Percentiles rank a stretch among this genome's conserved stretches.
Evolutionary conservation across 2,888 invertebrate genomes (phyloP).

Genomic region (Xestia sexstrigata): DNA sequence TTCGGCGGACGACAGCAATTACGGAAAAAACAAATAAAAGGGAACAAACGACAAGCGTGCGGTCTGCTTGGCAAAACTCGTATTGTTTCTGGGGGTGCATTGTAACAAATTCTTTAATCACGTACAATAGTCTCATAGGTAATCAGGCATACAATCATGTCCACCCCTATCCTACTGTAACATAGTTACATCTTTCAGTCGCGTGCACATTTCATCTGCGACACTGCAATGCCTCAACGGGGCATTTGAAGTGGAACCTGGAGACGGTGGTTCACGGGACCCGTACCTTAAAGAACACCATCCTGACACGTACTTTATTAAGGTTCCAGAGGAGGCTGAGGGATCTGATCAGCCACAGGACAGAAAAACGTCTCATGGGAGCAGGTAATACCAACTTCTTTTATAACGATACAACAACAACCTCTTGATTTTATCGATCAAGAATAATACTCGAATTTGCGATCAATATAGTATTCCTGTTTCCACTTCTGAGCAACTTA

Average conservation of each 20-base stretch:
- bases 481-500: no score
- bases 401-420: neutral
- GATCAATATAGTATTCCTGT: no score
- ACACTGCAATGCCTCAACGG: slow-evolving; percentile 96
- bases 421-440: neutral
- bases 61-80: neutral
- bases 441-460: neutral
- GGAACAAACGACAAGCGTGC: neutral
- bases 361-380: slow-evolving; percentile 83
- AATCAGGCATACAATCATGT: neutral
- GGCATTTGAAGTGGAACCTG: slow-evolving; percentile 98
- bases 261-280: slow-evolving; percentile 96
- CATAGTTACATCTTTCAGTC: slow-evolving; percentile 88
- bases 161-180: neutral
- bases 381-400: slow-evolving; percentile 63
- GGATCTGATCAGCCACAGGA: slow-evolving; percentile 89
- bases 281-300: slow-evolving; percentile 96
- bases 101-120: neutral
- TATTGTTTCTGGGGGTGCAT: neutral
- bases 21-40: neutral
- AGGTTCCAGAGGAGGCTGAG: slow-evolving; percentile 92
- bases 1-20: neutral
- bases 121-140: neutral
- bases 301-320: slow-evolving; percentile 97
- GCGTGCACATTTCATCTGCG: slow-evolving; percentile 98